Evolutionary conservation across 2,113 vertebrate species (phyloP).

Genomic region (Oceanites oceanicus): DNA sequence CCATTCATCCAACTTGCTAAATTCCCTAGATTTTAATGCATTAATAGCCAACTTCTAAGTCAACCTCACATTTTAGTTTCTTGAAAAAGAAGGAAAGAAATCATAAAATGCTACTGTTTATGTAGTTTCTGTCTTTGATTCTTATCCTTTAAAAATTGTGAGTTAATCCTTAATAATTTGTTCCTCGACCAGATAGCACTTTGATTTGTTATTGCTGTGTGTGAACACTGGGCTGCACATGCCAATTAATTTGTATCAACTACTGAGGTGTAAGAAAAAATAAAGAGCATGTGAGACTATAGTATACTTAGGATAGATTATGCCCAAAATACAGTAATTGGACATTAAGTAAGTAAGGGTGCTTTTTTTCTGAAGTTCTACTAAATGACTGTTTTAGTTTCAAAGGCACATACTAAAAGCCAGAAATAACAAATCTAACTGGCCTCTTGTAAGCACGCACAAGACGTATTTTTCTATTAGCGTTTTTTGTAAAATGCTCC

Average conservation of each 20-base stretch:
- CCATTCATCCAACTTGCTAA: not conserved
- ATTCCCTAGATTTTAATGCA: not conserved
- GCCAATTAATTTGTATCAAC: not conserved
- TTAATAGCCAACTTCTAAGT: not conserved
- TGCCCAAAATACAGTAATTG: not conserved
- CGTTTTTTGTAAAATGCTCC: not conserved
- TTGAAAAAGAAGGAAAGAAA: not conserved
- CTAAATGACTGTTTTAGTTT: not conserved
- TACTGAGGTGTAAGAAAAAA: not conserved
- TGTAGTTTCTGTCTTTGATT: not conserved
- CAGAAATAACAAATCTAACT: not conserved
- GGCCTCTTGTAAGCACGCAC: not conserved
- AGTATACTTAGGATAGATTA: not conserved
- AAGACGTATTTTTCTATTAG: not conserved
- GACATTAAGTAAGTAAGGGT: not conserved
- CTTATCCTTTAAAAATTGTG: not conserved
- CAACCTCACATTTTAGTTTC: not conserved
- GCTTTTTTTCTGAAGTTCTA: not conserved
- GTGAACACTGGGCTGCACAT: not conserved
- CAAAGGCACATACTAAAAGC: not conserved
- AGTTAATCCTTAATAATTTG: not conserved
- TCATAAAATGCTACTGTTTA: not conserved
- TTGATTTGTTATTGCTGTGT: not conserved
- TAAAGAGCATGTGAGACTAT: not conserved
- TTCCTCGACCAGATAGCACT: not conserved